These are phyloP conservation scores for Hemibagrus wyckioides DNA, from an alignment of 2,113 vertebrate species.

Conservation along the genomic window DNA sequence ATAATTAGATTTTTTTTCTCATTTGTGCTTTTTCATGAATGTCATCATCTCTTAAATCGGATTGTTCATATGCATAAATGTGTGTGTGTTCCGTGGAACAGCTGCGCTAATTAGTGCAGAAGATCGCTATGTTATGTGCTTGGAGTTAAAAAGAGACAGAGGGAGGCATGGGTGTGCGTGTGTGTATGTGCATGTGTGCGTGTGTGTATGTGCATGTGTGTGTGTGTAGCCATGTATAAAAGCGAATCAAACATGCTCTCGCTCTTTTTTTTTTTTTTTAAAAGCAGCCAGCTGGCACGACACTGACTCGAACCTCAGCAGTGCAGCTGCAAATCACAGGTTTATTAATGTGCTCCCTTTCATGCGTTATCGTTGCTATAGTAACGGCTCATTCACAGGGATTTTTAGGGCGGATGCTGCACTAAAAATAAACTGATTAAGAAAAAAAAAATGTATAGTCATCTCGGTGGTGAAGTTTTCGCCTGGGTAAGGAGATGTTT, in stretches of 20 bases:
- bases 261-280: no score
- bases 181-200: constrained; percentile 18
- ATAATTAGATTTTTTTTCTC: background rate
- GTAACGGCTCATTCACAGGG: background rate
- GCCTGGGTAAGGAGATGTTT: background rate
- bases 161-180: constrained; percentile 70
- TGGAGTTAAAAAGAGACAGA: constrained; percentile 67
- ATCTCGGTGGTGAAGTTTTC: background rate
- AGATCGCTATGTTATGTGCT: constrained; percentile 74
- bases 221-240: constrained; percentile 14
- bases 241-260: constrained; percentile 17
- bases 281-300: background rate
- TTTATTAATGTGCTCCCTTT: background rate
- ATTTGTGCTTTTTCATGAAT: background rate
- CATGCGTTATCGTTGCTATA: background rate
- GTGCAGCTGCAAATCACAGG: background rate
- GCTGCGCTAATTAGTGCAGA: constrained; percentile 81
- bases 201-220: constrained; percentile 26
- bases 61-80: background rate
- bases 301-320: background rate
- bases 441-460: background rate
- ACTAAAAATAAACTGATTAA: background rate
- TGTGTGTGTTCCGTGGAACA: constrained; percentile 60
- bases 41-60: background rate
- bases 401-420: background rate